A percentile compares a stretch with the other conserved stretches of the same genome.
These are phyloP conservation scores for Bombus impatiens DNA, from an alignment of 1,140 invertebrate genomes.

Conservation along the genomic window DNA sequence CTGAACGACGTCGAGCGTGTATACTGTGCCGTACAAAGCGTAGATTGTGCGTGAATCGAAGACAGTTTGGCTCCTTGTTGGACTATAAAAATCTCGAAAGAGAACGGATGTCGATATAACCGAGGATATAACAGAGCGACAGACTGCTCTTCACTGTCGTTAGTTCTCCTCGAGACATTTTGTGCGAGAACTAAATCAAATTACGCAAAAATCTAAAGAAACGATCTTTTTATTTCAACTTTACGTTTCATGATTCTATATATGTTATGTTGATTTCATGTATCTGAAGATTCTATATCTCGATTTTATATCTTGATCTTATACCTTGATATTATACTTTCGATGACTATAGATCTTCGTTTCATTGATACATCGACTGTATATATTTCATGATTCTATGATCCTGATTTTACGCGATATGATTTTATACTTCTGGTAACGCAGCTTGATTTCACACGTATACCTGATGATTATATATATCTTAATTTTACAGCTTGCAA, in stretches of 20 bases:
- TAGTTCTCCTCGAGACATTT: too few species aligned
- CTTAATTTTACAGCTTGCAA: background rate
- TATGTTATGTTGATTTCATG: too few species aligned
- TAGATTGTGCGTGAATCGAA: constrained; percentile 51
- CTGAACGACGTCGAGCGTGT: constrained; percentile 1
- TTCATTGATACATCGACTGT: too few species aligned
- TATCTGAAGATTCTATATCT: background rate
- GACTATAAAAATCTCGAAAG: background rate
- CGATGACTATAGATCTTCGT: too few species aligned
- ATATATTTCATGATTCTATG: background rate
- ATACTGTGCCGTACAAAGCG: constrained; percentile 47
- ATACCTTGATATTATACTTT: too few species aligned
- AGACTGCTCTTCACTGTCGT: background rate
- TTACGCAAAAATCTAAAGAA: background rate
- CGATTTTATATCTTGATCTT: background rate
- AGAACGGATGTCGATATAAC: background rate
- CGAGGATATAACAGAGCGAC: background rate
- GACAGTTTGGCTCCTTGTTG: constrained; percentile 8
- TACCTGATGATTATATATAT: background rate
- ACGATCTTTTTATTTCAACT: background rate
- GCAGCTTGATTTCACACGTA: background rate
- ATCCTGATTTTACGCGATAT: background rate
- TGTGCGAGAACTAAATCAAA: background rate
- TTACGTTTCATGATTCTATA: too few species aligned
- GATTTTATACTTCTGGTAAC: background rate